Evolutionary conservation across 2,797 vertebrate species (phyloP).

Genomic region (Huso huso): DNA sequence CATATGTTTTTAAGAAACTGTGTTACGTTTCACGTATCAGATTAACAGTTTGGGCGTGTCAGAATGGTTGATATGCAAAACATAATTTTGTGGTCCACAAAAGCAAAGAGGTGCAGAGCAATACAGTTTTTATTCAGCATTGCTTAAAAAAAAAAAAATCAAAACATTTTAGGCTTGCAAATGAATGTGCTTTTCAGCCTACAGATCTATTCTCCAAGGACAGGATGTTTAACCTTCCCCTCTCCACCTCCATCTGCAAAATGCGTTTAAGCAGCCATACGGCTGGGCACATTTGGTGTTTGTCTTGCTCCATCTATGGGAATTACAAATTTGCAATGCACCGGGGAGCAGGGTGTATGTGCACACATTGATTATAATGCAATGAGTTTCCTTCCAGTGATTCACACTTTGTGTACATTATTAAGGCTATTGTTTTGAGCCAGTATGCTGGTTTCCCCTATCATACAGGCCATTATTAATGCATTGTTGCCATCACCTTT

Average conservation of each 20-base stretch:
- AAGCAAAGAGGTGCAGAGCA: not conserved
- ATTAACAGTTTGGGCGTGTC: no score
- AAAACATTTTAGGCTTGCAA: not conserved
- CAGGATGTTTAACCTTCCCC: constrained; percentile 3
- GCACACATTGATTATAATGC: not conserved
- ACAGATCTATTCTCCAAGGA: not conserved
- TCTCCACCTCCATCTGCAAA: not conserved
- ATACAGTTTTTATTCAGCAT: not conserved
- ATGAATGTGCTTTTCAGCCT: not conserved
- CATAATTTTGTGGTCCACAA: not conserved
- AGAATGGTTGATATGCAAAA: no score
- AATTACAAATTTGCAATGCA: not conserved
- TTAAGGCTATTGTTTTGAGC: not conserved
- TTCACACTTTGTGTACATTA: not conserved
- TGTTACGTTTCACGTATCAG: no score
- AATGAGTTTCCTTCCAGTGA: not conserved
- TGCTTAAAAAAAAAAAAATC: not conserved
- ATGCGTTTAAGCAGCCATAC: not conserved
- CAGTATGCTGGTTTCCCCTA: no score
- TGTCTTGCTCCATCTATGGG: not conserved
- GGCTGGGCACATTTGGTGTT: not conserved
- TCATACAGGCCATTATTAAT: no score
- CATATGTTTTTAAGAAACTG: no score
- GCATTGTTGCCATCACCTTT: no score
- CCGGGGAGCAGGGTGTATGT: not conserved